Evolutionary conservation across 2,888 invertebrate species (phyloP), one percentile per base, ranked within the genome.

Genomic region (Lumbricus terrestris): DNA sequence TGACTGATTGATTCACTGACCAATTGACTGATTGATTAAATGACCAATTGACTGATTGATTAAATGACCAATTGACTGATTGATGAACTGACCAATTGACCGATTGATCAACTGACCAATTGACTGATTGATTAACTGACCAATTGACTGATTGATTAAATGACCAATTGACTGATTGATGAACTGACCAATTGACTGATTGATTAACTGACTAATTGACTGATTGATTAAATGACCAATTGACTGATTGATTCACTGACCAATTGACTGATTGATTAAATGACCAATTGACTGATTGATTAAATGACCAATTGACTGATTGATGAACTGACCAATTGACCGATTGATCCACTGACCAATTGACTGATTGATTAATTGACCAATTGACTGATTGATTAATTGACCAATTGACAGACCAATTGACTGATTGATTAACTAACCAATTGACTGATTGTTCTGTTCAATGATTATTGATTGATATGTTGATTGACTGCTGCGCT

Each of bases 401-500:
- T n/a, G n/a, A n/a, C n/a, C n/a, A n/a, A n/a, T n/a, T n/a, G n/a
- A n/a, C n/a, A n/a, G n/a, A n/a, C n/a, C n/a, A n/a, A n/a, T n/a
- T 83, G n/a, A 15, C 16, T 11, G 6, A 69, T n/a, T n/a, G n/a
- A n/a, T n/a, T n/a, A n/a, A n/a, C 69, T n/a, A 11, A n/a, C 13
- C 13, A 16, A 8, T 5, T 11, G n/a, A 69, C 69, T n/a, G 29
- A 47, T 11, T 47, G 69, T 69, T 29, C 69, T n/a, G 69, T n/a
- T n/a, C 11, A 1, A 69, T 29, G 69, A 69, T 69, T 69, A 69
- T 69, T 69, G 69, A 69, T 69, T 69, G 29, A 69, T 69, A 69
- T 69, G n/a, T 29, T 69, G 69, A 69, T 69, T 69, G 69, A 69
- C n/a, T 69, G 69, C 29, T 69, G 69, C n/a, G n/a, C n/a, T 90